Base-by-base conservation (phyloP, 2,113 vertebrate species). In the Scophthalmus maximus region DNA sequence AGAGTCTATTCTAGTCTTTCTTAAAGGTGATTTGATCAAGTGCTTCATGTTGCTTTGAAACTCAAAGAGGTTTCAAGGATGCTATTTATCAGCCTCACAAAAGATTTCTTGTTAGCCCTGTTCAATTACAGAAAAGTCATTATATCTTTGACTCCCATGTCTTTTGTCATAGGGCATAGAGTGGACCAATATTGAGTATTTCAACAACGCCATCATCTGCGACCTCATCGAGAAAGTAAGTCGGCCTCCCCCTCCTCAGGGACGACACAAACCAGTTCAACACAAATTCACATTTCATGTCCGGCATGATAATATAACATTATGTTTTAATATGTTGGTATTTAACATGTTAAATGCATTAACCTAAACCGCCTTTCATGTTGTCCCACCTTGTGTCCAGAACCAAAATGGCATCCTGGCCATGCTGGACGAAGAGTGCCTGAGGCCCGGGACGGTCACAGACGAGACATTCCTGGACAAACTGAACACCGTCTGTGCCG, bases 211-310 rank as follows among this genome's bases (percentile, higher is more conserved):
- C 25, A 79, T 97, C 65, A 99, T 99, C 90, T 99, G 98, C 88
- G 96, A 98, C 90, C 95, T 99, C 67, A 99, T 99, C 90, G 98
- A 99, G 92, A 99, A 98, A 72, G 98, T 99, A 93, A 98, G 98
- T 97, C 42, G 18, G 34, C 42, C 20, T 56, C 30, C 12, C 18
- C 17, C 7, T 74, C 56, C 58, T 64, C 61, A 40, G 36, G 6
- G 36, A 40, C 7, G 14, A 7, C 4, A n/a, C 30, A 69, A 38
- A 58, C 0, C 53, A 27, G n/a, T 26, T 27, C 34, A 50, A 7
- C 27, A 27, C 11, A 0, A 71, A 36, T 38, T 7, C 8, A 36
- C 8, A 38, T 65, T 27, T 59, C 20, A 29, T n/a, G 46, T 5
- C 14, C 6, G 36, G 6, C 36, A 15, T 36, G 34, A 29, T 20